These are phyloP conservation scores for Diorhabda elongata DNA, from an alignment of 1,140 invertebrate species.

Conservation along the genomic window DNA sequence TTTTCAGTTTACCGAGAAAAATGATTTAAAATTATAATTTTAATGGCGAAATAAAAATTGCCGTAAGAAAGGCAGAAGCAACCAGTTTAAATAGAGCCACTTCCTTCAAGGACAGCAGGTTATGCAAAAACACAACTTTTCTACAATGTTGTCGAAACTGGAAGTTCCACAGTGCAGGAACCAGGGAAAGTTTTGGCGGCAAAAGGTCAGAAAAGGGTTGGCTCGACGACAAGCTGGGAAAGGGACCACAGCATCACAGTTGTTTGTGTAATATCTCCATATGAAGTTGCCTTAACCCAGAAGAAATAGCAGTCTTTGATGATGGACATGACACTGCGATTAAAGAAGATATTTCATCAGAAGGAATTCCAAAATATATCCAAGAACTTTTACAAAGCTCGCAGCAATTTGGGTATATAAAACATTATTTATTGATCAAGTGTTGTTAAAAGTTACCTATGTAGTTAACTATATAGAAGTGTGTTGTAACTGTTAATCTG, in stretches of 20 bases:
- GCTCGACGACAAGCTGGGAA: slow-evolving; percentile 23
- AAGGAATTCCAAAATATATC: too few relatives aligned
- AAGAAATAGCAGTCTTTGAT: slow-evolving; percentile 26
- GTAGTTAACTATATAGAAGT: too few relatives aligned
- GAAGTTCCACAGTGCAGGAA: slow-evolving; percentile 47
- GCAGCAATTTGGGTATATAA: too few relatives aligned
- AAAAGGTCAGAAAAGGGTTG: slow-evolving; percentile 48
- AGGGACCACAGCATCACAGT: slow-evolving; percentile 14
- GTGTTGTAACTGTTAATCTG: too few relatives aligned
- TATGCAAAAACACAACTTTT: slow-evolving; percentile 44
- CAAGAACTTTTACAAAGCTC: too few relatives aligned
- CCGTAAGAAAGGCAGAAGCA: slow-evolving; percentile 44
- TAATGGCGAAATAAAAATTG: slow-evolving; percentile 5
- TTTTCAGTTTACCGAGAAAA: slow-evolving; percentile 10
- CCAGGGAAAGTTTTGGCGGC: slow-evolving; percentile 46
- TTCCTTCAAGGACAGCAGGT: slow-evolving; percentile 33
- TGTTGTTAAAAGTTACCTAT: too few relatives aligned
- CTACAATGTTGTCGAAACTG: slow-evolving; percentile 50
- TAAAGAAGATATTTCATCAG: neutral
- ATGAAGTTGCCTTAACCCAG: slow-evolving; percentile 25
- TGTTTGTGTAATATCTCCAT: slow-evolving; percentile 32
- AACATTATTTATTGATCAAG: too few relatives aligned
- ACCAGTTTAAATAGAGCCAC: slow-evolving; percentile 24
- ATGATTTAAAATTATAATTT: slow-evolving; percentile 10
- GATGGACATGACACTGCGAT: slow-evolving; percentile 11